Percentiles rank a stretch among this genome's conserved stretches.
These are phyloP conservation scores for Lasioglossum pauxillum DNA, from an alignment of 2,888 invertebrate species.

Conservation along the genomic window DNA sequence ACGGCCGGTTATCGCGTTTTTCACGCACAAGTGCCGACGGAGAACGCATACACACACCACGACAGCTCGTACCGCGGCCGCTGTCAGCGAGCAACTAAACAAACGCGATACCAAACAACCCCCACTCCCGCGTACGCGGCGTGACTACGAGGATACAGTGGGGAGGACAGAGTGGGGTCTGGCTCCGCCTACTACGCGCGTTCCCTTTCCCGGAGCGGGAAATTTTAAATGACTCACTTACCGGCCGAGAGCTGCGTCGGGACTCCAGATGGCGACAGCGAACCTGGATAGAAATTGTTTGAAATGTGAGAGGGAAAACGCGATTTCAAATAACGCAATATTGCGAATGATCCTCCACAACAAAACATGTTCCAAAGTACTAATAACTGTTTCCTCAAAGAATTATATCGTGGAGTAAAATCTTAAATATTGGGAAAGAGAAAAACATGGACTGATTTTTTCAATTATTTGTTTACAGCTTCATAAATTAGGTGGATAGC, in stretches of 20 bases:
- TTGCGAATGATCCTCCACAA: not conserved
- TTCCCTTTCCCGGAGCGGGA: slow-evolving; percentile 32
- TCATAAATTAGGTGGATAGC: not conserved
- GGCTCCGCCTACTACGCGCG: slow-evolving; percentile 67
- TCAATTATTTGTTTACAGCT: not conserved
- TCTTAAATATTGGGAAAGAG: not conserved
- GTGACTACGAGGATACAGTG: slow-evolving; percentile 66
- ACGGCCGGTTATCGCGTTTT: slow-evolving; percentile 49
- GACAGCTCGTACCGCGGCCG: slow-evolving; percentile 79
- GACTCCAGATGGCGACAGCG: slow-evolving; percentile 41
- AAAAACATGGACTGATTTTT: not conserved
- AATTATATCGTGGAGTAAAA: not conserved
- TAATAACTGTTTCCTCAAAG: not conserved
- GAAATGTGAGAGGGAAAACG: not conserved
- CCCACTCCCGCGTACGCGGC: slow-evolving; percentile 76
- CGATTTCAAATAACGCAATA: not conserved
- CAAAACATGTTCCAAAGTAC: not conserved
- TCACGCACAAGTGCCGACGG: slow-evolving; percentile 50
- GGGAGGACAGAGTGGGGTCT: slow-evolving; percentile 29
- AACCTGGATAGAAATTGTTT: not conserved
- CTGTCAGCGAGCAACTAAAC: slow-evolving; percentile 84
- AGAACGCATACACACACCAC: slow-evolving; percentile 63
- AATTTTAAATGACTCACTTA: slow-evolving; percentile 44
- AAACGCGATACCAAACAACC: slow-evolving; percentile 81
- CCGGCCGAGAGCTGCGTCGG: slow-evolving; percentile 29